Evolutionary conservation across 2,113 vertebrate genomes (phyloP), one percentile per base, ranked within the genome.

Genomic region (Ochotona princeps): DNA sequence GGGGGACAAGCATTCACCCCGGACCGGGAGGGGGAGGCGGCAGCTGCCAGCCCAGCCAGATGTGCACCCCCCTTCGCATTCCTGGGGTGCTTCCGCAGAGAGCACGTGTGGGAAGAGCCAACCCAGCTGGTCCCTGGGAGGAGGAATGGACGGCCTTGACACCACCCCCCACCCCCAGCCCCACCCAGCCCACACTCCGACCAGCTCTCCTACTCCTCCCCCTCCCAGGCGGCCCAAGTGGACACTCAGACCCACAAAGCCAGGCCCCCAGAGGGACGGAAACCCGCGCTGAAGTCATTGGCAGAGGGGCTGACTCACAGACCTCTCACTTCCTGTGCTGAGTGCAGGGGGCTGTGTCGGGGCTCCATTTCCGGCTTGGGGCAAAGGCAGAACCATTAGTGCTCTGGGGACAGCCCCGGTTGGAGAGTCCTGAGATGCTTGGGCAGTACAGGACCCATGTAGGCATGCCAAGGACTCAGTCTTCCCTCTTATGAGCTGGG

Each of bases 61-160:
- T 95, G 97, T 96, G 96, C 96, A 92, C 88, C 74, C 66, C 69
- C 66, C 38, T 44, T 44, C 2, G 60, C 97, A 97, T 98, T 98
- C 97, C 97, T 60, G 82, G 44, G 65, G 80, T 92, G 73, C 95
- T 88, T 8, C 95, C 0, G 0, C 91, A 1, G 54, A 38, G 79
- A 76, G 92, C 96, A 28, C 38, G 67, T 83, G 94, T 90, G 8
- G n/a, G 60, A n/a, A 2, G 2, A 75, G 90, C 92, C 94, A 44
- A 47, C 93, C 21, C 2, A 0, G 74, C 75, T 14, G 72, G 63
- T 67, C 44, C 1, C 66, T 8, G 70, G 38, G 23, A 57, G n/a
- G 5, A 57, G 57, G 85, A 35, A 26, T 0, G 23, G 72, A 35
- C 44, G 28, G 83, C 89, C 49, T 49, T 35, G 2, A 66, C 13